Evolutionary conservation across 2,113 vertebrate species (phyloP).

Genomic region (Abramis brama): DNA sequence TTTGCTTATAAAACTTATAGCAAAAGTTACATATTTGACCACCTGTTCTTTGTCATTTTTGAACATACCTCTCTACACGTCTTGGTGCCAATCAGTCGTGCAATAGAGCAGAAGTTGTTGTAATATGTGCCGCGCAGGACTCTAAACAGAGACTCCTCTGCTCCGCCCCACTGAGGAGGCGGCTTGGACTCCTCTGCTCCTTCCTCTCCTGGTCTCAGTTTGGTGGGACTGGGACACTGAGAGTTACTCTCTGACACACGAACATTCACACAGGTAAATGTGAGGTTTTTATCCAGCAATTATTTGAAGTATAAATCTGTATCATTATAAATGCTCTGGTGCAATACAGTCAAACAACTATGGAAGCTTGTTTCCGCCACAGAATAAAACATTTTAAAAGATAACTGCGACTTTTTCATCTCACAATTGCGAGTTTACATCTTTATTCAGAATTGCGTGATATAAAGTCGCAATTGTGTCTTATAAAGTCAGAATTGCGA

Average conservation of each 20-base stretch:
- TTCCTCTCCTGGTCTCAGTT: slow-evolving; percentile 83
- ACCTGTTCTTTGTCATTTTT: background rate
- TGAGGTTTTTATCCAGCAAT: background rate
- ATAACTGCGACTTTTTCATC: too few species aligned
- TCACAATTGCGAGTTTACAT: too few species aligned
- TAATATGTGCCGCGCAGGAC: slow-evolving; percentile 97
- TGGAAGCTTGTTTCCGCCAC: too few species aligned
- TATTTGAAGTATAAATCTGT: too few species aligned
- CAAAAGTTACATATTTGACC: background rate
- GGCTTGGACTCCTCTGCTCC: slow-evolving; percentile 77
- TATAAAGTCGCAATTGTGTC: too few species aligned
- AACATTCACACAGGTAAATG: slow-evolving; percentile 44
- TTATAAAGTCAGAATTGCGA: too few species aligned
- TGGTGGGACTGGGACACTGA: slow-evolving; percentile 92
- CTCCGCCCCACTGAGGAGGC: slow-evolving; percentile 87
- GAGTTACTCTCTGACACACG: slow-evolving; percentile 87
- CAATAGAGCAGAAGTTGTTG: slow-evolving; percentile 99
- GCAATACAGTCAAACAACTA: background rate
- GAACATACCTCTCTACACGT: slow-evolving; percentile 90
- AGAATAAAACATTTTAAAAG: too few species aligned
- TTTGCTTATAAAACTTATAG: too few species aligned
- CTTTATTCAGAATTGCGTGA: too few species aligned
- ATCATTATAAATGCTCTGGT: background rate
- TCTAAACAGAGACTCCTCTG: slow-evolving; percentile 94
- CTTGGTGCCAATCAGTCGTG: slow-evolving; percentile 93